phyloP scores from a whole-genome alignment of 1,140 invertebrate genomes.

The Euura lappo region DNA sequence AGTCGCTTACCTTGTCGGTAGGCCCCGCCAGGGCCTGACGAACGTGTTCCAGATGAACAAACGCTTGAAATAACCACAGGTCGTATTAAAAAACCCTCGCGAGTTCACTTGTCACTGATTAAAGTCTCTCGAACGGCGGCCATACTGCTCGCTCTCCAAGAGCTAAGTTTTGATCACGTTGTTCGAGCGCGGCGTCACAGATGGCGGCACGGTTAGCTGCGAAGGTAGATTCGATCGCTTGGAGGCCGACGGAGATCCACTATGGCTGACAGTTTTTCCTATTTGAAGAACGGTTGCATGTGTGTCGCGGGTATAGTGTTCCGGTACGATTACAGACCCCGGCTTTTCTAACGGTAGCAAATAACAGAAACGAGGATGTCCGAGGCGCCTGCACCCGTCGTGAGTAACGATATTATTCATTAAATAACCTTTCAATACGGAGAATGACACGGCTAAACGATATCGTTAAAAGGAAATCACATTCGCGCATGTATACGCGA shows the following conservation, averaged over 20 bases:
- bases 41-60: neutral
- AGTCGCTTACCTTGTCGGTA: neutral
- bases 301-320: neutral
- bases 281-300: constrained; percentile 2
- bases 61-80: neutral
- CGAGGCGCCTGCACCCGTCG: neutral
- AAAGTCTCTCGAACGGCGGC: neutral
- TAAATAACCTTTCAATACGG: too few species aligned
- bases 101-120: constrained; percentile 1
- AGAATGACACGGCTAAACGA: too few species aligned
- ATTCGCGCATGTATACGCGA: too few species aligned
- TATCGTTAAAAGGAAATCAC: too few species aligned
- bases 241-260: neutral
- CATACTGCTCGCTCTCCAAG: neutral
- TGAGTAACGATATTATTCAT: neutral
- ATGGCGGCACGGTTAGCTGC: neutral
- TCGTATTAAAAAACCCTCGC: neutral
- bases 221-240: neutral
- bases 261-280: constrained; percentile 5
- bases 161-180: neutral
- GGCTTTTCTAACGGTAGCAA: too few species aligned
- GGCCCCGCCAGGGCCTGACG: neutral
- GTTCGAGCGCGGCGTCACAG: neutral
- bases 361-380: neutral
- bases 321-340: too few species aligned